Percentiles rank a stretch among this genome's conserved stretches.
These are phyloP conservation scores for Dryobota labecula DNA, from an alignment of 2,888 invertebrate genomes.

Conservation along the genomic window DNA sequence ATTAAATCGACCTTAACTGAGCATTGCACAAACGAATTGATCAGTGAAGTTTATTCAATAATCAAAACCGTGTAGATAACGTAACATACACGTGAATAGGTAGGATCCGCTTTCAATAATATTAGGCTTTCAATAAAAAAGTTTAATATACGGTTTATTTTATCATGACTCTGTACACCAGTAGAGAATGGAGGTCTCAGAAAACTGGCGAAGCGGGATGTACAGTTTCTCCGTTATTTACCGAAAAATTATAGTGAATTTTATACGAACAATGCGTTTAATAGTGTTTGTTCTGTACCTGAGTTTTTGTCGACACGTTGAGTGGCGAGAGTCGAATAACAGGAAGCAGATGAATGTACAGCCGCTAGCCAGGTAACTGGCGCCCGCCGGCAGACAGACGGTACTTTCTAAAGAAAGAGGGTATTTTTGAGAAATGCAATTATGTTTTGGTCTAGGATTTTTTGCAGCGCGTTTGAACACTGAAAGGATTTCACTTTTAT, in stretches of 20 bases:
- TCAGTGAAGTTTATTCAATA: slow-evolving; percentile 24
- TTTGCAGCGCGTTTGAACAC: slow-evolving; percentile 33
- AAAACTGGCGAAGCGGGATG: slow-evolving; percentile 38
- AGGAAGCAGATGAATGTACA: slow-evolving; percentile 74
- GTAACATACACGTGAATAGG: slow-evolving; percentile 9
- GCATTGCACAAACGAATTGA: slow-evolving; percentile 32
- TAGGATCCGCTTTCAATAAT: neutral
- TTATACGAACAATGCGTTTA: slow-evolving; percentile 64
- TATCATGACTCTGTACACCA: slow-evolving; percentile 5
- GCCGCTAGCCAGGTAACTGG: slow-evolving; percentile 68
- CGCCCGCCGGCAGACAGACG: slow-evolving; percentile 60
- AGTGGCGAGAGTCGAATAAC: slow-evolving; percentile 64
- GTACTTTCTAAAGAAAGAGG: slow-evolving; percentile 61
- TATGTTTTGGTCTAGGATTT: slow-evolving; percentile 27
- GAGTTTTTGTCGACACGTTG: slow-evolving; percentile 70
- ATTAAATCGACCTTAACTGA: slow-evolving; percentile 47
- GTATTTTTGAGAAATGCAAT: slow-evolving; percentile 69
- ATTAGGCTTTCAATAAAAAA: neutral
- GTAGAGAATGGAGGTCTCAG: slow-evolving; percentile 18
- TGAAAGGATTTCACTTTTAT: slow-evolving; percentile 24
- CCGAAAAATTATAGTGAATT: slow-evolving; percentile 70
- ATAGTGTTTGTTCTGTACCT: slow-evolving; percentile 73
- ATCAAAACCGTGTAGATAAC: slow-evolving; percentile 15
- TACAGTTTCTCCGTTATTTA: slow-evolving; percentile 67
- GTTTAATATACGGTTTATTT: slow-evolving; percentile 10